Conservation (phyloP, 2,797 vertebrate species). For the Pelobates cultripes region DNA sequence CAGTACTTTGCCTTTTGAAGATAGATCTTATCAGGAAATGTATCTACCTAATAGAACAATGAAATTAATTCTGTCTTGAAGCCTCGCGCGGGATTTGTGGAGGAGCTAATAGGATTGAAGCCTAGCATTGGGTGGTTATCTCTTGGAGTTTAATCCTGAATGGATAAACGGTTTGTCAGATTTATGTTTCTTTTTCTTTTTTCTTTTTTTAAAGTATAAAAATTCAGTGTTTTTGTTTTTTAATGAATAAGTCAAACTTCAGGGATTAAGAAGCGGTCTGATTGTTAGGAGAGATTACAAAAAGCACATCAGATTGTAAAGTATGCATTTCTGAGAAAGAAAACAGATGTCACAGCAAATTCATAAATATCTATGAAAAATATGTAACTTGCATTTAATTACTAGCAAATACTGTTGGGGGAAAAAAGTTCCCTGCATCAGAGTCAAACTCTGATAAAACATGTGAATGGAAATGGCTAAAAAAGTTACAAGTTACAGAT, state of each 20-base stretch:
- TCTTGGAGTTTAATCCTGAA: slow-evolving; percentile 63
- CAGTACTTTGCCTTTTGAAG: slow-evolving; percentile 34
- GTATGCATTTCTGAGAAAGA: background rate
- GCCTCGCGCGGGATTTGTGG: slow-evolving; percentile 68
- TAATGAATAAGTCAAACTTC: slow-evolving; percentile 50
- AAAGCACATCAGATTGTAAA: background rate
- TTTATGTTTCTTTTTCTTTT: slow-evolving; percentile 44
- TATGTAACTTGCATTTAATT: background rate
- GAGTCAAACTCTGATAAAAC: no score
- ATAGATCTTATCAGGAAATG: slow-evolving; percentile 66
- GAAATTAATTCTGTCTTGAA: slow-evolving; percentile 73
- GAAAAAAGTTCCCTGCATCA: no score
- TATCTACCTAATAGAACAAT: slow-evolving; percentile 71
- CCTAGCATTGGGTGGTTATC: slow-evolving; percentile 67
- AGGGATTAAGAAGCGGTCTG: slow-evolving; percentile 31
- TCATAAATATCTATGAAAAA: background rate
- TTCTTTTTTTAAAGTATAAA: slow-evolving; percentile 6
- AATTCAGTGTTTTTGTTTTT: background rate
- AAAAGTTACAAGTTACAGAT: no score
- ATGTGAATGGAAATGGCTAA: no score
- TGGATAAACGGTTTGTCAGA: slow-evolving; percentile 63
- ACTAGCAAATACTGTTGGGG: no score
- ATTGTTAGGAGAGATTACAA: slow-evolving; percentile 23
- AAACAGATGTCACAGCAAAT: background rate
- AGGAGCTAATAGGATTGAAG: slow-evolving; percentile 72